Base-by-base conservation (phyloP, 2,113 vertebrate species). In the Phylloscopus trochilus region DNA sequence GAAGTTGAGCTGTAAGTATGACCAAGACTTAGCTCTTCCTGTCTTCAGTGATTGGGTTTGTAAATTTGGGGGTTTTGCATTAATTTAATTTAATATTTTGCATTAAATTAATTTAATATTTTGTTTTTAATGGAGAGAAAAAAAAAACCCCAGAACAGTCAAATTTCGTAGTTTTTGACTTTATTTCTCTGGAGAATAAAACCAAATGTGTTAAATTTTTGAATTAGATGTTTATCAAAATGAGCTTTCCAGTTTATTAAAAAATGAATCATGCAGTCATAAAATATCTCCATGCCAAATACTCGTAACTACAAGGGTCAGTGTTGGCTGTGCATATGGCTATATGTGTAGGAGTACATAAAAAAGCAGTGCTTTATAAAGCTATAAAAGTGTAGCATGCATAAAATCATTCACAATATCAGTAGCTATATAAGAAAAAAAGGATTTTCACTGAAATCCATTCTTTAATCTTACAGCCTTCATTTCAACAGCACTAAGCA, bases 301-400 rank as follows among this genome's bases (percentile, higher is more conserved):
- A 88, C 62, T 77, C 60, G 13, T 46, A 78, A 31, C 55, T 78
- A n/a, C 51, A 84, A 81, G 66, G 66, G 85, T 90, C 74, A 94
- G 31, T 55, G 43, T 83, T 91, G 37, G 46, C 47, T 93, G 21
- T 58, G 43, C 35, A n/a, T 69, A 26, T 83, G 49, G 31, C 41
- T 53, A 46, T 78, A 23, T 43, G 17, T 81, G 80, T 90, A 43
- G 75, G 76, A 76, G 56, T 58, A 22, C 41, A 76, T 73, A 87
- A 44, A 95, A 94, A 95, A 75, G 8, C 47, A 84, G 21, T 67
- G 28, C 23, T 77, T 85, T 83, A 74, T 89, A 90, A 92, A 92
- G 53, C 58, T 69, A 64, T 27, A 93, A 49, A 89, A 92, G 22
- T 70, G 47, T 16, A 88, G 17, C 46, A 83, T 66, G 27, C 33